Percentiles rank a stretch among this genome's conserved stretches.
Evolutionary conservation across 2,888 invertebrate genomes (phyloP).

Genomic region (Xestoiulus laeticollis): DNA sequence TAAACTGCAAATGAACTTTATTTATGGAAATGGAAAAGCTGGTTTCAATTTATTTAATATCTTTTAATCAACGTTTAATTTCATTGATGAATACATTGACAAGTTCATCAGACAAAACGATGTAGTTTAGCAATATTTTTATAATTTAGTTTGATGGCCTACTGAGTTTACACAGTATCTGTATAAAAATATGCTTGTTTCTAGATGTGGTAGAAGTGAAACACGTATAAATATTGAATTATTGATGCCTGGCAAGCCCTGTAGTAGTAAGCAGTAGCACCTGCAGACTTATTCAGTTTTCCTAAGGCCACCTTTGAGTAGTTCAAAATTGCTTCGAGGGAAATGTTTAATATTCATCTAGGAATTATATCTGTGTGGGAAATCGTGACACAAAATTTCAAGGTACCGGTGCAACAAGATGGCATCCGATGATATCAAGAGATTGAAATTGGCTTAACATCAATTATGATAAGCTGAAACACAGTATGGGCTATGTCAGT

Average conservation of each 20-base stretch:
- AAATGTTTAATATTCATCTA: neutral
- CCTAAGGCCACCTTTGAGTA: neutral
- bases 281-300: neutral
- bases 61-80: too few relatives aligned
- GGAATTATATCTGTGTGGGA: conserved; percentile 12
- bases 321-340: neutral
- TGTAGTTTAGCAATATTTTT: too few relatives aligned
- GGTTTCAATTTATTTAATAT: too few relatives aligned
- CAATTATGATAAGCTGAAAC: neutral
- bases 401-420: neutral
- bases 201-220: neutral
- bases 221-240: neutral
- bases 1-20: too few relatives aligned
- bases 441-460: conserved; percentile 27
- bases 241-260: neutral
- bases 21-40: too few relatives aligned
- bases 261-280: neutral
- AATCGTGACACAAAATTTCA: neutral
- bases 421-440: conserved; percentile 10
- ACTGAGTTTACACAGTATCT: too few relatives aligned
- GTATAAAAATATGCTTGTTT: too few relatives aligned
- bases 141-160: too few relatives aligned
- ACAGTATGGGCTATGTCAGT: neutral
- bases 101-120: too few relatives aligned
- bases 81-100: too few relatives aligned